phyloP scores from a whole-genome alignment of 2,113 vertebrate genomes.

The Prolemur simus region DNA sequence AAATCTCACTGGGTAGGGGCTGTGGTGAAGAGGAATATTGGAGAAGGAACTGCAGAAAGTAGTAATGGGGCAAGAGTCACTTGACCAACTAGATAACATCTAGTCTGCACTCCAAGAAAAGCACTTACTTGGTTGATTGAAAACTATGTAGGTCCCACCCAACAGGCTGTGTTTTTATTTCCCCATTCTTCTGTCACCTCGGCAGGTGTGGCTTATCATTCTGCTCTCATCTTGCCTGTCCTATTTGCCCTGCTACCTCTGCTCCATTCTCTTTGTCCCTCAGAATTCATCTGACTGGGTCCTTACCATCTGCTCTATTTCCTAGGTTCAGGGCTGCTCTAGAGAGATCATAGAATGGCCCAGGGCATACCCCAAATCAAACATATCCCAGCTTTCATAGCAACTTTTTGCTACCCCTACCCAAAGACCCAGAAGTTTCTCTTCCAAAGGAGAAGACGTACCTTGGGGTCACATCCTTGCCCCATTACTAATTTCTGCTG shows the following conservation, averaged over 20 bases:
- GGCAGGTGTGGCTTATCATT: background rate
- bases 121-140: constrained; percentile 18
- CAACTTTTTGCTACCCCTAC: background rate
- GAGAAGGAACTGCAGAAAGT: background rate
- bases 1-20: background rate
- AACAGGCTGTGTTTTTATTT: background rate
- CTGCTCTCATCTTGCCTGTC: background rate
- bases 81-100: background rate
- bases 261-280: background rate
- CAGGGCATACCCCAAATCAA: background rate
- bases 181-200: constrained; percentile 46
- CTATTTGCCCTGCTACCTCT: background rate
- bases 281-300: background rate
- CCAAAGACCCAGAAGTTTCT: background rate
- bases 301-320: background rate
- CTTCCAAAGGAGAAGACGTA: background rate
- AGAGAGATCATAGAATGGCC: background rate
- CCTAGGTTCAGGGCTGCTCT: background rate
- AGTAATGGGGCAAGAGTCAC: background rate
- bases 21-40: background rate
- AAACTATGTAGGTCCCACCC: constrained; percentile 23
- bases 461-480: background rate
- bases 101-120: background rate
- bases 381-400: background rate
- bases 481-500: background rate